phyloP scores from a whole-genome alignment of 2,797 vertebrate species.

The Buphagus erythrorhynchus region DNA sequence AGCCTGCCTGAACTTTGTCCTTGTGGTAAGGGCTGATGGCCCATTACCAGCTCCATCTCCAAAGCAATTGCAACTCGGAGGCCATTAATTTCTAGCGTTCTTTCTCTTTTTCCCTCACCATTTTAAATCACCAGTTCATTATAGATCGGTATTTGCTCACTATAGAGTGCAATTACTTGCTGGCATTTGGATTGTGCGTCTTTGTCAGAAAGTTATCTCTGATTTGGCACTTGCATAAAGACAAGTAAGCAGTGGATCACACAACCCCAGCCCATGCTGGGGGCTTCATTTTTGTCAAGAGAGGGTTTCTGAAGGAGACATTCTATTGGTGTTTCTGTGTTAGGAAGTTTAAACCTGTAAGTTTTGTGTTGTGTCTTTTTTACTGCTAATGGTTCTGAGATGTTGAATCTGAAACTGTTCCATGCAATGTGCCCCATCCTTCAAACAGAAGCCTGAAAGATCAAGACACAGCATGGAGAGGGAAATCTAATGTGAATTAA shows the following conservation, averaged over 20 bases:
- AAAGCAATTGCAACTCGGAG: background rate
- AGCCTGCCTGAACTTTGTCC: background rate
- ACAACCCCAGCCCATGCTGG: fast-evolving
- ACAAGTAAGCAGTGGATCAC: background rate
- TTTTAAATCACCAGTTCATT: background rate
- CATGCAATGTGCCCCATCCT: fast-evolving
- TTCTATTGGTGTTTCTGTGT: background rate
- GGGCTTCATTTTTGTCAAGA: background rate
- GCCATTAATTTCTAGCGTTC: background rate
- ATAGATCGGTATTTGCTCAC: background rate
- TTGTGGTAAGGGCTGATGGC: background rate
- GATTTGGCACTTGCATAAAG: background rate
- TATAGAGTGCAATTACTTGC: background rate
- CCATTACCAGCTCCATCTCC: background rate
- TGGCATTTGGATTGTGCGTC: background rate
- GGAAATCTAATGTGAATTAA: background rate
- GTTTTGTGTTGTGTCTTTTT: background rate
- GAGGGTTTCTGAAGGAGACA: background rate
- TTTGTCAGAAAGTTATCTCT: background rate
- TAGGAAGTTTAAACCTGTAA: background rate
- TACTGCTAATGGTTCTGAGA: background rate
- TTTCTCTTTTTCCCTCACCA: background rate
- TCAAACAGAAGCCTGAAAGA: background rate
- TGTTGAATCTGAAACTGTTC: background rate
- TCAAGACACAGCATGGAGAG: background rate